Evolutionary conservation across 2,113 vertebrate genomes (phyloP), one percentile per base, ranked within the genome.

Genomic region (Corythornis vintsioides): DNA sequence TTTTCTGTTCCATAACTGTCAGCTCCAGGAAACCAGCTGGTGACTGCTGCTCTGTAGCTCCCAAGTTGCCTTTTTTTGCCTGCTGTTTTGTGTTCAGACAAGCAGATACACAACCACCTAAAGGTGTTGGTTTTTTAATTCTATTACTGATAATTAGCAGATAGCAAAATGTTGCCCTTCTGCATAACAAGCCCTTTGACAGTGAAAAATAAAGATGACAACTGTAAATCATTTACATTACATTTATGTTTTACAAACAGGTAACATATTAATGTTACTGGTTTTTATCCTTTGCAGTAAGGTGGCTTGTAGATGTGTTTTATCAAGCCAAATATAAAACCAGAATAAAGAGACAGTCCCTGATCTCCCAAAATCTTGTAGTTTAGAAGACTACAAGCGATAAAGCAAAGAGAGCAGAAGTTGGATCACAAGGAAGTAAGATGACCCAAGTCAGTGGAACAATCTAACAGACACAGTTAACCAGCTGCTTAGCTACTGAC

Each of bases 41-140:
- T 15, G 9, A 45, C 43, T 78, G 81, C 57, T 69, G 80, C 65
- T 78, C 70, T 86, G 69, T 31, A 89, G 60, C 61, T 81, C 88
- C 83, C 80, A 22, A 9, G 60, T 9, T 70, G 64, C 52, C 40
- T 83, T 60, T 94, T 94, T 74, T 43, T 43, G 43, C 48, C 72
- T 83, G 56, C 48, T 86, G 90, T 80, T 94, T 86, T 83, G 56
- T 64, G 53, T 86, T 77, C 69, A 83, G 83, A 83, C 78, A 83
- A 86, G 70, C 83, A 94, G 73, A 88, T 35, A 86, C 0, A 1
- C 6, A 79, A 86, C 60, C 52, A 47, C 65, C 35, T 83, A 86
- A 55, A 6, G 15, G 45, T 67, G 29, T 35, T 28, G 26, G 10
- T 57, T 55, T 72, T 73, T 56, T n/a, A 86, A 86, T 84, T 90